Evolutionary conservation across 92 coral and sea anemone species (phyloP), one percentile per base, ranked within the genome.

Genomic region (Diadumene lineata): DNA sequence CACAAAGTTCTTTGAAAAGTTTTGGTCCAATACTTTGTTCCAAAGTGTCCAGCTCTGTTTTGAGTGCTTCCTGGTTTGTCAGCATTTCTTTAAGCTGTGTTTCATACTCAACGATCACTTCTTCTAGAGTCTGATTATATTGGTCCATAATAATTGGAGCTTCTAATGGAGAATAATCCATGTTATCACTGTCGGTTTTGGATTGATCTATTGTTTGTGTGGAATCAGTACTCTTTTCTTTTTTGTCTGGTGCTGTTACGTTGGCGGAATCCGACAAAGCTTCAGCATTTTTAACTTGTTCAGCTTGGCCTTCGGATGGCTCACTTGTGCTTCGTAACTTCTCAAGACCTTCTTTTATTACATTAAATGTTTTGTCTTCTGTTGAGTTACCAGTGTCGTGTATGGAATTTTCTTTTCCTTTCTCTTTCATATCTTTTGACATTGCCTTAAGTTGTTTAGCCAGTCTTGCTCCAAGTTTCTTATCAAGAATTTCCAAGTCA

Each of bases 21-120:
- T 66, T 43, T 23, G 72, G 76, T 13, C 87, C 87, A 18, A 77
- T 31, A 33, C 61, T 68, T 22, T 55, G 61, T 44, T 77, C 56
- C 3, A 83, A 43, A 27, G 26, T 25, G 50, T 82, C 74, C 32
- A 68, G 55, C 29, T 77, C 70, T 56, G 48, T 56, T 15, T 55
- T 28, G 21, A 50, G 31, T 22, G 61, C 27, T 31, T 71, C 70
- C 32, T 72, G 77, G 11, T 28, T 26, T 23, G 10, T 46, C 15
- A 51, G 31, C 64, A 16, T 46, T 22, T 60, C 77, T 27, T 34
- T 64, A 29, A 89, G 73, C 17, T 82, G 72, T 33, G 43, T 64
- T 79, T 89, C 94, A 44, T 89, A 89, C 44, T 82, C 69, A n/a
- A 61, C 75, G 29, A 89, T 33, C 30, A 89, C 77, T 29, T 82